Evolutionary conservation across 2,888 invertebrate species (phyloP).

Genomic region (Clanis bilineata): DNA sequence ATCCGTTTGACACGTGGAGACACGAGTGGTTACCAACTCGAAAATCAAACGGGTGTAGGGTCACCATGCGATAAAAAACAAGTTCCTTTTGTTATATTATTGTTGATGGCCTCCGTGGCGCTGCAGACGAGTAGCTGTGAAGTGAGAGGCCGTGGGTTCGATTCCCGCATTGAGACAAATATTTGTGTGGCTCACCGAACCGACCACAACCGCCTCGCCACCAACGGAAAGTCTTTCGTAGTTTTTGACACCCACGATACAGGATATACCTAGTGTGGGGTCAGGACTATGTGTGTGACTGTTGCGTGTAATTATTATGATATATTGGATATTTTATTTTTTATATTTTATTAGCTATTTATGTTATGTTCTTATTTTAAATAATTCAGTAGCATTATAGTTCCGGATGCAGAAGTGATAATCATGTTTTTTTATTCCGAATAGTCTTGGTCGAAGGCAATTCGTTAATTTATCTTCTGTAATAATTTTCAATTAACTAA

Average conservation of each 20-base stretch:
- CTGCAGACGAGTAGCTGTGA: too few relatives aligned
- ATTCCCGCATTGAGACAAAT: too few relatives aligned
- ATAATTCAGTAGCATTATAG: conserved; percentile 3
- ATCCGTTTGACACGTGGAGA: conserved; percentile 15
- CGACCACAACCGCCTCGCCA: too few relatives aligned
- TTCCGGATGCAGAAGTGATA: conserved; percentile 3
- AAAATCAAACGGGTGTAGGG: conserved; percentile 13
- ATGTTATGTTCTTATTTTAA: not conserved
- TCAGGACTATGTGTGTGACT: too few relatives aligned
- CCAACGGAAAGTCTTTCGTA: too few relatives aligned
- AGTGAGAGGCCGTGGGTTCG: too few relatives aligned
- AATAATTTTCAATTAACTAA: conserved; percentile 11
- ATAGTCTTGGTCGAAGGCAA: not conserved
- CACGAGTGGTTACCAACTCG: conserved; percentile 12
- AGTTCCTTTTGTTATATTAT: not conserved
- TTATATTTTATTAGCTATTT: not conserved
- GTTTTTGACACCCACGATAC: too few relatives aligned
- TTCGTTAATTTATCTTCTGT: not conserved
- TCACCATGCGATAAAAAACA: not conserved
- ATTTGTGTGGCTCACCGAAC: too few relatives aligned
- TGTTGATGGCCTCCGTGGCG: too few relatives aligned
- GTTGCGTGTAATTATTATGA: too few relatives aligned
- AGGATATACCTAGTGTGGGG: too few relatives aligned
- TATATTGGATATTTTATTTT: not conserved
- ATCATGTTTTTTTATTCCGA: not conserved